Base-by-base conservation (phyloP, 2,888 invertebrate species). In the Nephrocerus scutellatus region DNA sequence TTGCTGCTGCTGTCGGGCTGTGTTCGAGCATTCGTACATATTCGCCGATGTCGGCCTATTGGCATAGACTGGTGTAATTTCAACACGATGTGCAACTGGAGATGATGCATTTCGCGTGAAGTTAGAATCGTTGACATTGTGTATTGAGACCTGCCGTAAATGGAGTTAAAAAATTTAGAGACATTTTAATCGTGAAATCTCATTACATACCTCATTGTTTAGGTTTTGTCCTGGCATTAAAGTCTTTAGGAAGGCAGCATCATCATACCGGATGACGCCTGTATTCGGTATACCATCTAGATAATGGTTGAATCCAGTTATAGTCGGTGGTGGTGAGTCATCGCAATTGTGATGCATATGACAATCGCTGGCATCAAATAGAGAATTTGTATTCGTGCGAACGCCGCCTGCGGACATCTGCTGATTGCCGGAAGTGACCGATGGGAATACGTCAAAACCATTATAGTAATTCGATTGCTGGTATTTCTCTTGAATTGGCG, bases 211-310 rank as follows among this genome's bases (percentile, higher is more conserved):
- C 60, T 68, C 68, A 53, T 62, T 68, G 49, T 69, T 68, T 18
- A 68, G 58, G 52, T 65, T 62, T 43, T 69, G 68, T 10, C 69
- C 68, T n/a, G 69, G 68, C 53, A 68, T 66, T 40, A 69, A 52
- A 43, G 62, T 68, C 51, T 63, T 62, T 25, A 68, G 57, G 46
- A 66, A 68, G 5, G 65, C 55, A 22, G 63, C 59, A 46, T 68
- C 67, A 42, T 68, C 68, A 40, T 68, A 68, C 41, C 67, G 67
- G 39, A 63, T 64, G 36, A 61, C 60, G 8, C 61, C 64, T 4
- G 63, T 63, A 40, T 64, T 65, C 22, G 65, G 64, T 45, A 67
- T 65, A 40, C 63, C 66, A 41, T 67, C 65, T 33, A 66, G 55
- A 44, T 67, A 66, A 30, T 44, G 47, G 55, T 65, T 67, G 43